A percentile compares a stretch with the other conserved stretches of the same genome.
Evolutionary conservation across 2,113 vertebrate species (phyloP).

Genomic region (Catharus fuscescens): DNA sequence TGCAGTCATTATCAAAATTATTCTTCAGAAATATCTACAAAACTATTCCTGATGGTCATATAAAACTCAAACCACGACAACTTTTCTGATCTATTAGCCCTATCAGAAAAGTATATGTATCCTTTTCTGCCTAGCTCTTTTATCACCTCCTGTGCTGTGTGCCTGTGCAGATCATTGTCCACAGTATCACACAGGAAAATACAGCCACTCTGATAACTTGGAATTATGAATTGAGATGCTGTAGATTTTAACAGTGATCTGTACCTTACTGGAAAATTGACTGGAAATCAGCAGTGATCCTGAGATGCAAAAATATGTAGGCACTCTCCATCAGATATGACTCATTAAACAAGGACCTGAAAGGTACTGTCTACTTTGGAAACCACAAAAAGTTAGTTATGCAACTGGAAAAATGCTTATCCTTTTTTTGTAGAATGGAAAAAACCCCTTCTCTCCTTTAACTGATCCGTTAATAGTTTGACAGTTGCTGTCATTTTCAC

Average conservation of each 20-base stretch:
- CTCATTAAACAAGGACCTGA: not conserved
- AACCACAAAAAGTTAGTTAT: not conserved
- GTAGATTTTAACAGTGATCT: not conserved
- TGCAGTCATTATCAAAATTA: not conserved
- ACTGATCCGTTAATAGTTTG: not conserved
- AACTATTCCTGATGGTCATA: not conserved
- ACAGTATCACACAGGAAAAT: not conserved
- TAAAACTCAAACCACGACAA: not conserved
- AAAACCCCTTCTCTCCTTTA: not conserved
- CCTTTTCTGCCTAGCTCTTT: not conserved
- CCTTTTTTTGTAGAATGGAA: not conserved
- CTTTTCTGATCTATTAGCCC: not conserved
- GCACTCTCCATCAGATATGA: not conserved
- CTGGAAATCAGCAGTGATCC: not conserved
- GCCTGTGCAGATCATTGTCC: not conserved
- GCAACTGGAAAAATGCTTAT: not conserved
- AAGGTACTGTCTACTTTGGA: not conserved
- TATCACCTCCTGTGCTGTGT: accelerated
- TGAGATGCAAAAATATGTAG: not conserved
- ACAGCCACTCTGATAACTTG: not conserved
- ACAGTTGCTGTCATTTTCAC: not conserved
- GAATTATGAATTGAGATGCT: not conserved
- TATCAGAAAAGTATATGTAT: not conserved
- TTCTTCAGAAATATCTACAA: not conserved
- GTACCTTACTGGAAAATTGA: not conserved